Evolutionary conservation across 1,140 invertebrate genomes (phyloP), one percentile per base, ranked within the genome.

Genomic region (Proctacanthus coquilletti): DNA sequence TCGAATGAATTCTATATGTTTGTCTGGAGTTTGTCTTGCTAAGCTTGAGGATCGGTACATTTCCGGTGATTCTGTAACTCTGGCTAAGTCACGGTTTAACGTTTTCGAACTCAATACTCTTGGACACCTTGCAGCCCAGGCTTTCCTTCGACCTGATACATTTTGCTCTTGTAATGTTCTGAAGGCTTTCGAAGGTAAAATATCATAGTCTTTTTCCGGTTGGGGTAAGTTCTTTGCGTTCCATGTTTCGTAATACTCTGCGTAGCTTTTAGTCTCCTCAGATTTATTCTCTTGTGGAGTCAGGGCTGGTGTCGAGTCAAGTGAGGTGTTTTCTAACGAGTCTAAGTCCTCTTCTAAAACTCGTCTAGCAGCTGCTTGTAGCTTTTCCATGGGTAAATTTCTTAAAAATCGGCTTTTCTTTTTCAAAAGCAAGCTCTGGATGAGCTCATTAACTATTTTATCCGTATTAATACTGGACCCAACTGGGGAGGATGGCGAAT

Each of bases 211-310:
- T 3, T 50, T 43, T 1, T 59, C 60, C 0, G 61, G 50, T 11
- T 62, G 62, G 29, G 47, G 47, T 4, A 20, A 32, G 21, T 33
- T 17, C 8, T 14, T 21, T 32, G 11, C 10, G 4, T 59, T 66
- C 73, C 74, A 75, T 2, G 66, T 64, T 37, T 67, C 64, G 42
- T 74, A 77, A 49, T 76, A 77, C 13, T 68, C 56, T 36, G 66
- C 64, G 23, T 71, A 71, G 44, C 48, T 62, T 57, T 36, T 52
- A 48, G 48, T 50, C 14, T 53, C 50, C 27, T 68, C 63, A 19
- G 47, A 48, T n/a, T 55, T 57, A 4, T 21, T 19, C 11, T 42
- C 40, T 40, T 61, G 54, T 6, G 64, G 62, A 4, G 63, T 55
- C 40, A 57, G 42, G 5, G 55, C 56, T 27, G 63, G 58, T 18